These are phyloP conservation scores for Oligia latruncula DNA, from an alignment of 2,888 invertebrate genomes.

Conservation along the genomic window DNA sequence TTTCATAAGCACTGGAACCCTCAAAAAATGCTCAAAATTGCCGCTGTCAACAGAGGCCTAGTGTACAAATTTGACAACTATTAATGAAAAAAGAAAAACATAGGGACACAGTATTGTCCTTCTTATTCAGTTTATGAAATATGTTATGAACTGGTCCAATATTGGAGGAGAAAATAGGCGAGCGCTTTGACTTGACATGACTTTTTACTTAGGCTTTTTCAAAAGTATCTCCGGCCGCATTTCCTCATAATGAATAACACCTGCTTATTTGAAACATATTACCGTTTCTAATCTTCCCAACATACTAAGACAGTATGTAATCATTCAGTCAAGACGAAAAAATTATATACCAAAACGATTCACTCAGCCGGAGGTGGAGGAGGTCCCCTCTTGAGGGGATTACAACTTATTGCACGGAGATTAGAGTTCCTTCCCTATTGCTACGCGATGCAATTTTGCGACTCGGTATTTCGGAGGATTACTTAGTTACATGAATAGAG, in stretches of 20 bases:
- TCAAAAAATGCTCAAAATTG: too few species aligned
- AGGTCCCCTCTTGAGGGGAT: conserved; percentile 51
- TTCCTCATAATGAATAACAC: neutral
- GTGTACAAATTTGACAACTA: too few species aligned
- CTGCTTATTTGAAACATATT: conserved; percentile 4
- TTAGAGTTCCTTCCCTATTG: conserved; percentile 64
- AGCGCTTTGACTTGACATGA: too few species aligned
- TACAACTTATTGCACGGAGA: conserved; percentile 69
- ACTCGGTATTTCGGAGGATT: conserved; percentile 61
- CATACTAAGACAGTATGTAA: conserved; percentile 19
- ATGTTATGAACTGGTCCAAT: too few species aligned
- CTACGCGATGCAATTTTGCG: conserved; percentile 56
- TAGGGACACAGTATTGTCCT: too few species aligned
- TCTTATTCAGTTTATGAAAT: too few species aligned
- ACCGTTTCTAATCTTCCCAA: neutral
- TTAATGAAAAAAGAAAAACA: too few species aligned
- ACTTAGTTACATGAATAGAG: conserved; percentile 60
- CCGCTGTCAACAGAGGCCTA: too few species aligned
- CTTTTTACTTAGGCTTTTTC: too few species aligned
- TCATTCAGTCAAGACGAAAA: conserved; percentile 26
- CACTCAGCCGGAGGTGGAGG: conserved; percentile 8
- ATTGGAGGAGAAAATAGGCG: too few species aligned
- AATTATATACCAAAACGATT: conserved; percentile 27
- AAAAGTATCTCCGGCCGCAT: too few species aligned
- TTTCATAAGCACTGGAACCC: too few species aligned